Percentiles rank a stretch among this genome's conserved stretches.
These are phyloP conservation scores for Lordiphosa collinella DNA, from an alignment of 1,140 invertebrate genomes.

Conservation along the genomic window DNA sequence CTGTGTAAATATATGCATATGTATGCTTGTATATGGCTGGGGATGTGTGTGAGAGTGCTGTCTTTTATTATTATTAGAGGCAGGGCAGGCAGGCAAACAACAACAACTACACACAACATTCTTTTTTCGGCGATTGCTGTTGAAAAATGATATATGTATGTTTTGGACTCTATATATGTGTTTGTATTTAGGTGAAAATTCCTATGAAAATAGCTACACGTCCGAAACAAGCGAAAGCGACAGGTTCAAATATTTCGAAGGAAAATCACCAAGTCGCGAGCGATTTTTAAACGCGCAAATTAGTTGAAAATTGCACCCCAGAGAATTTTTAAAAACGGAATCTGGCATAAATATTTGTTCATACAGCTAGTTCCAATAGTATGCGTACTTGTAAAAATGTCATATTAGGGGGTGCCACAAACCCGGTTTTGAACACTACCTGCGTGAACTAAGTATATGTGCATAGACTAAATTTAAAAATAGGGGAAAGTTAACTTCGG, in stretches of 20 bases:
- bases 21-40: conserved; percentile 3
- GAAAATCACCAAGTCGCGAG: conserved; percentile 18
- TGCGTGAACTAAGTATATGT: too few relatives aligned
- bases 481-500: too few relatives aligned
- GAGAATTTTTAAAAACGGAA: conserved; percentile 38
- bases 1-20: conserved; percentile 17
- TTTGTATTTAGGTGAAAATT: conserved; percentile 65
- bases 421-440: too few relatives aligned
- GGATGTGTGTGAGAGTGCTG: conserved; percentile 24
- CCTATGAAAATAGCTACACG: conserved; percentile 52
- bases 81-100: conserved; percentile 32
- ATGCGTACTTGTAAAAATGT: too few relatives aligned
- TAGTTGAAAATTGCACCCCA: conserved; percentile 47
- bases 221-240: conserved; percentile 35
- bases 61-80: conserved; percentile 63
- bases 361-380: conserved; percentile 14
- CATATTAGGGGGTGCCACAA: too few relatives aligned
- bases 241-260: conserved; percentile 49
- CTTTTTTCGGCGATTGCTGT: conserved; percentile 46
- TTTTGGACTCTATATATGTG: conserved; percentile 8
- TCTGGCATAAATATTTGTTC: neutral
- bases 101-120: conserved; percentile 27
- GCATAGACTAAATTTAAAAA: too few relatives aligned
- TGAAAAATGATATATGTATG: conserved; percentile 25
- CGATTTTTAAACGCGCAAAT: conserved; percentile 25